Percentiles rank a stretch among this genome's conserved stretches.
Conservation (phyloP, 2,113 vertebrate genomes). For the Myxocyprinus asiaticus region DNA sequence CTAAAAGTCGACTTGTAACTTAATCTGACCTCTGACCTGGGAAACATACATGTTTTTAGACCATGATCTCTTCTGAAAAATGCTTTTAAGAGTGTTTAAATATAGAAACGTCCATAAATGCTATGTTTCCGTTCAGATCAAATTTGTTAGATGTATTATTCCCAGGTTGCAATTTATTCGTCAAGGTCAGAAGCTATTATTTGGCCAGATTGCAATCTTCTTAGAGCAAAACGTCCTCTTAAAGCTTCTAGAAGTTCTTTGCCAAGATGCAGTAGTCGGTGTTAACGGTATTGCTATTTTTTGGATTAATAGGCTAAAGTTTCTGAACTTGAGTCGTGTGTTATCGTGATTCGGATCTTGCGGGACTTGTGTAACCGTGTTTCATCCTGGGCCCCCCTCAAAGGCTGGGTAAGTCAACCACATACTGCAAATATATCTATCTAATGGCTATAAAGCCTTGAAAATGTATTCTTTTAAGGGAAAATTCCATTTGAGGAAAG, state of each 20-base stretch:
- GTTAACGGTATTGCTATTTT: conserved; percentile 41
- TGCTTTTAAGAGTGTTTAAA: conserved; percentile 23
- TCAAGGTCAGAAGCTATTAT: conserved; percentile 28
- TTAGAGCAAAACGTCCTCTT: conserved; percentile 50
- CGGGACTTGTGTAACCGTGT: conserved; percentile 92
- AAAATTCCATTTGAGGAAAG: too few relatives aligned
- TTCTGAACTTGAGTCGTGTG: conserved; percentile 86
- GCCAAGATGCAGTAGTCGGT: conserved; percentile 34
- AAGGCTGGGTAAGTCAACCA: conserved; percentile 88
- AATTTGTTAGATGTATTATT: conserved; percentile 14
- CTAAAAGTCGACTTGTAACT: conserved; percentile 47
- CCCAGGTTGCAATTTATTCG: conserved; percentile 35
- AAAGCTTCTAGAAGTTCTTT: conserved; percentile 65
- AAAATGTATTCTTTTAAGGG: too few relatives aligned
- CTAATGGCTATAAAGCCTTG: too few relatives aligned
- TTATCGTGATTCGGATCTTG: conserved; percentile 92
- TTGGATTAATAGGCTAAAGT: conserved; percentile 85
- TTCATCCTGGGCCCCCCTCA: conserved; percentile 88
- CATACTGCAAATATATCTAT: neutral
- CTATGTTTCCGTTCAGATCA: conserved; percentile 17
- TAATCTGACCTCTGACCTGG: conserved; percentile 36
- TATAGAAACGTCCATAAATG: conserved; percentile 35
- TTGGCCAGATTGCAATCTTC: conserved; percentile 39
- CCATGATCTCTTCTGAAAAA: neutral
- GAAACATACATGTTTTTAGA: conserved; percentile 26